Percentiles rank a stretch among this genome's conserved stretches.
phyloP scores from a whole-genome alignment of 2,888 invertebrate genomes.

The Nineta flava region DNA sequence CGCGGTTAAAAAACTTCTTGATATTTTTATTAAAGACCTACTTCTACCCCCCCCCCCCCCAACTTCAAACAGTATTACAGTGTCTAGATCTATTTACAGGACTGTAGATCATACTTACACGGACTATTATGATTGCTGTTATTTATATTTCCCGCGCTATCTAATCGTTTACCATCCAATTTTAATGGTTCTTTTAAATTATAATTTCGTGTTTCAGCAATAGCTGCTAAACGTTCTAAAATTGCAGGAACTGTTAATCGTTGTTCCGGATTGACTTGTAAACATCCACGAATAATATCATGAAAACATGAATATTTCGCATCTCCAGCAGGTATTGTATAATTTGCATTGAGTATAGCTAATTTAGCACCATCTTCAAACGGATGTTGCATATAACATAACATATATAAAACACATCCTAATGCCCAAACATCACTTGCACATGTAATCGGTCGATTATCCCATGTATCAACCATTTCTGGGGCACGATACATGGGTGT shows the following conservation, averaged over 20 bases:
- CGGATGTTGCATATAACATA: slow-evolving; percentile 90
- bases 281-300: slow-evolving; percentile 74
- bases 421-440: slow-evolving; percentile 93
- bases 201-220: slow-evolving; percentile 73
- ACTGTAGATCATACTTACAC: slow-evolving; percentile 14
- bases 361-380: slow-evolving; percentile 93
- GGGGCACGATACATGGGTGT: slow-evolving; percentile 96
- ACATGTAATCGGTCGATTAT: slow-evolving; percentile 81
- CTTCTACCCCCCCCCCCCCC: too few relatives aligned
- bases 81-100: too few relatives aligned
- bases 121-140: slow-evolving; percentile 16
- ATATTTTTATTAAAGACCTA: too few relatives aligned
- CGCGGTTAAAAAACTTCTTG: too few relatives aligned
- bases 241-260: slow-evolving; percentile 65
- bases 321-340: slow-evolving; percentile 65
- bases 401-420: slow-evolving; percentile 83
- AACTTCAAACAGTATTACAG: neutral
- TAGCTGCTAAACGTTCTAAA: slow-evolving; percentile 72
- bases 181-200: slow-evolving; percentile 65
- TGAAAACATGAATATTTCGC: slow-evolving; percentile 71
- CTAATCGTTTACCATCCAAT: slow-evolving; percentile 36
- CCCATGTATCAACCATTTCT: slow-evolving; percentile 97
- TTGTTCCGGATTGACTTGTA: slow-evolving; percentile 67
- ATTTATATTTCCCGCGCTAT: slow-evolving; percentile 13
- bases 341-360: slow-evolving; percentile 93